These are phyloP conservation scores for Pycnonotus jocosus DNA, from an alignment of 2,113 vertebrate species.

Conservation along the genomic window DNA sequence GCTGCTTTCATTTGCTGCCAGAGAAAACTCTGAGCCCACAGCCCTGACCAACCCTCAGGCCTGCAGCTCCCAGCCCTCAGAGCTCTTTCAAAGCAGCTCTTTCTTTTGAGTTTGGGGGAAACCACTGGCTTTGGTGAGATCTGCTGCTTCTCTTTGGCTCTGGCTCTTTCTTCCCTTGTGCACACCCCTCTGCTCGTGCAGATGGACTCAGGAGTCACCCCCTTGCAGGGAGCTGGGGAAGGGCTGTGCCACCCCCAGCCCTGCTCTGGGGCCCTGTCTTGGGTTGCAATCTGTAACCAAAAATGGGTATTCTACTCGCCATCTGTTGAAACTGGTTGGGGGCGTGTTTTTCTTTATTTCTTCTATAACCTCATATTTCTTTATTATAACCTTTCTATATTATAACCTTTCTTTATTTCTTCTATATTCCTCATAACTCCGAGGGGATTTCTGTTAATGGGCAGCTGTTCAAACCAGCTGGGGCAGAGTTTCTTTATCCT, in stretches of 20 bases:
- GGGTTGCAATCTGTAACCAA: too few species aligned
- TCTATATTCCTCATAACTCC: too few species aligned
- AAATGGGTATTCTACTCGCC: too few species aligned
- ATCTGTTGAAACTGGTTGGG: too few species aligned
- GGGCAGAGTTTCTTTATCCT: too few species aligned
- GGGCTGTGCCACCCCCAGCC: not conserved
- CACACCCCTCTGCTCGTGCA: not conserved
- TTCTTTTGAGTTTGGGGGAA: not conserved
- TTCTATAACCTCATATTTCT: too few species aligned
- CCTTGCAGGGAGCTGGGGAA: not conserved
- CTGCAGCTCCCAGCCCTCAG: not conserved
- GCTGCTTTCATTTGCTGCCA: slow-evolving; percentile 46
- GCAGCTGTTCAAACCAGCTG: too few species aligned
- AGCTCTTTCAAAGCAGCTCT: not conserved
- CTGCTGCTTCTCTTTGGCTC: not conserved
- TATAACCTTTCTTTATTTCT: too few species aligned
- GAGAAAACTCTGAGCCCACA: slow-evolving; percentile 19
- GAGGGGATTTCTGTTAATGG: too few species aligned
- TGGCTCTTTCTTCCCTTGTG: not conserved
- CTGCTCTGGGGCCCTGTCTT: not conserved
- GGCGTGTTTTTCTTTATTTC: too few species aligned
- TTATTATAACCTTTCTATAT: too few species aligned
- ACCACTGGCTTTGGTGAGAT: not conserved
- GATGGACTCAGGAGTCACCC: not conserved
- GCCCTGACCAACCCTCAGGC: not conserved